Conservation (phyloP, 2,113 vertebrate species). For the Halcyon senegalensis region DNA sequence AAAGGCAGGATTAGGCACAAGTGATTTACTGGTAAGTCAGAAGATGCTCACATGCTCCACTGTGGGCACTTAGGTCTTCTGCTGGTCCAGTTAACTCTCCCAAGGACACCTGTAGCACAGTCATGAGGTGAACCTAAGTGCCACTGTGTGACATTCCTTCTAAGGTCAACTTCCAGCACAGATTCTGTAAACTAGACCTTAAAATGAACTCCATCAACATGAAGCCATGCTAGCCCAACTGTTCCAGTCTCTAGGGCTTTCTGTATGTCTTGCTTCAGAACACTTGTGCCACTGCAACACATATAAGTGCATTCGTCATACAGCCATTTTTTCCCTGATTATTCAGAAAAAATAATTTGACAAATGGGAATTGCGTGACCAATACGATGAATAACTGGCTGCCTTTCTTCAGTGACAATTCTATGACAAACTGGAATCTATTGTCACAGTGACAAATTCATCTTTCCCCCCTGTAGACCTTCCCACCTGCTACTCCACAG, state of each 20-base stretch:
- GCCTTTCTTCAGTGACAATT: neutral
- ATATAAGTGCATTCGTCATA: neutral
- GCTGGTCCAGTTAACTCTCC: neutral
- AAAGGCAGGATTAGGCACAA: neutral
- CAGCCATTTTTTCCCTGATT: neutral
- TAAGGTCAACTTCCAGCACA: neutral
- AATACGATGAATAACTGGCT: neutral
- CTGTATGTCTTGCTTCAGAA: neutral
- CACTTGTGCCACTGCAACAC: neutral
- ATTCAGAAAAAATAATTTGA: neutral
- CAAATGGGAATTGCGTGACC: neutral
- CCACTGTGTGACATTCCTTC: neutral
- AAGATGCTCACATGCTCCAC: neutral
- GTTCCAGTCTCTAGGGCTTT: neutral
- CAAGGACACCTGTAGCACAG: neutral
- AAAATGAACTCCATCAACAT: neutral
- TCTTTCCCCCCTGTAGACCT: neutral
- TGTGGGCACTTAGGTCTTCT: neutral
- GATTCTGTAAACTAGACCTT: neutral
- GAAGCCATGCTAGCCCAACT: neutral
- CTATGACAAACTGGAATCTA: neutral
- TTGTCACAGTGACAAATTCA: neutral
- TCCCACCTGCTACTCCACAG: neutral
- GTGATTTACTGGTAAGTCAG: neutral
- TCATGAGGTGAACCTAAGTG: neutral